Conservation (phyloP, 2,113 vertebrate species). For the Gallinago media region DNA sequence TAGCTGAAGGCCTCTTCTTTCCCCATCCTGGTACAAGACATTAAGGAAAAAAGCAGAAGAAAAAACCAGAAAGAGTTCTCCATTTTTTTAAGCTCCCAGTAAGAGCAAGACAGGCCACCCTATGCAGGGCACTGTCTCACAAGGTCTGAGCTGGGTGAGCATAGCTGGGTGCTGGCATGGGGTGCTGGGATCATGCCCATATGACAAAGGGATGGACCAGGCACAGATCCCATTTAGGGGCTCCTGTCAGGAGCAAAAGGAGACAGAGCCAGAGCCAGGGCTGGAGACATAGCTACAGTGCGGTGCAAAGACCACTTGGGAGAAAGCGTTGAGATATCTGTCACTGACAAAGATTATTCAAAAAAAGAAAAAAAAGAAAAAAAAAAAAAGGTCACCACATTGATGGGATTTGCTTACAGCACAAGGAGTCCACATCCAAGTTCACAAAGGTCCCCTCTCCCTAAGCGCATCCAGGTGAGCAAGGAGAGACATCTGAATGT, state of each 20-base stretch:
- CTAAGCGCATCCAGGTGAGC: not conserved
- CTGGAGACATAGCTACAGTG: not conserved
- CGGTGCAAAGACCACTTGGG: not conserved
- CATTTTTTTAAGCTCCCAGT: not conserved
- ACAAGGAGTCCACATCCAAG: not conserved
- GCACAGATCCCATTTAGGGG: not conserved
- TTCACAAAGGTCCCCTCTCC: not conserved
- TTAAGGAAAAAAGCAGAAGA: not conserved
- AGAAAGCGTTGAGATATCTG: not conserved
- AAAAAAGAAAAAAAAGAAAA: not conserved
- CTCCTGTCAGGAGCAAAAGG: not conserved
- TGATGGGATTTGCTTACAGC: not conserved
- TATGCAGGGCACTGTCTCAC: accelerated
- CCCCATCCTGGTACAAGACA: no score
- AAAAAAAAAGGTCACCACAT: not conserved
- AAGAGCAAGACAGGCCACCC: not conserved
- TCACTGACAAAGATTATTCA: not conserved
- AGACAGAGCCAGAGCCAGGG: not conserved
- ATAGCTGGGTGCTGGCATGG: not conserved
- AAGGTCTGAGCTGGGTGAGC: not conserved
- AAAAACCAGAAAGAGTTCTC: not conserved
- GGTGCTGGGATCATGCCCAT: not conserved
- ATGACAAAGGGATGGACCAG: not conserved
- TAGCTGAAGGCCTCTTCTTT: not conserved
- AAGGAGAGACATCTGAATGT: not conserved